Percentiles rank a stretch among this genome's conserved stretches.
Conservation (phyloP, 2,888 invertebrate genomes). For the Scaeva pyrastri region DNA sequence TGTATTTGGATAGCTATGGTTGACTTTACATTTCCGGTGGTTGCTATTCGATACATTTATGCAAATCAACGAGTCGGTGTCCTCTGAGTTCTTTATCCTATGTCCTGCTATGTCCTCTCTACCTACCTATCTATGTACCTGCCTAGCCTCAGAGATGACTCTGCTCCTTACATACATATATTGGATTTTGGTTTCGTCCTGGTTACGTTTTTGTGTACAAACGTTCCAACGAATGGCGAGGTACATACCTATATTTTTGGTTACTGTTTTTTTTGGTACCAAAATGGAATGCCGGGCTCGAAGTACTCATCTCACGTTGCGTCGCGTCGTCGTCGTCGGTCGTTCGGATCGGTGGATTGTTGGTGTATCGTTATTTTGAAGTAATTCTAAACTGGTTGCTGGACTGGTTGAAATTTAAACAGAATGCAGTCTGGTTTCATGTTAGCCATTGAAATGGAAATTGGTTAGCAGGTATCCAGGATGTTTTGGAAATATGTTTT, state of each 20-base stretch:
- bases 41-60: conserved; percentile 71
- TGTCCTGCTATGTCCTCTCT: conserved; percentile 5
- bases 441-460: conserved; percentile 64
- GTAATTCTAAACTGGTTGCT: conserved; percentile 65
- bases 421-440: conserved; percentile 60
- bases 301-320: conserved; percentile 24
- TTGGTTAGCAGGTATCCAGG: conserved; percentile 27
- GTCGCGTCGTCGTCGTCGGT: conserved; percentile 1
- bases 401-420: conserved; percentile 35
- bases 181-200: conserved; percentile 59
- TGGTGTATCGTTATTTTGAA: conserved; percentile 40
- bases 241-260: neutral
- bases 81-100: conserved; percentile 53
- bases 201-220: conserved; percentile 34
- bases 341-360: neutral
- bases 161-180: conserved; percentile 45
- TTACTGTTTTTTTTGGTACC: neutral
- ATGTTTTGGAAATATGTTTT: conserved; percentile 49
- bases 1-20: conserved; percentile 25
- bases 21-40: conserved; percentile 73
- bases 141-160: conserved; percentile 25
- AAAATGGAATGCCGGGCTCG: neutral
- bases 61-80: conserved; percentile 67
- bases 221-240: neutral
- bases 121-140: neutral